Conservation (phyloP, 2,797 vertebrate genomes). For the Anguilla pacifica region DNA sequence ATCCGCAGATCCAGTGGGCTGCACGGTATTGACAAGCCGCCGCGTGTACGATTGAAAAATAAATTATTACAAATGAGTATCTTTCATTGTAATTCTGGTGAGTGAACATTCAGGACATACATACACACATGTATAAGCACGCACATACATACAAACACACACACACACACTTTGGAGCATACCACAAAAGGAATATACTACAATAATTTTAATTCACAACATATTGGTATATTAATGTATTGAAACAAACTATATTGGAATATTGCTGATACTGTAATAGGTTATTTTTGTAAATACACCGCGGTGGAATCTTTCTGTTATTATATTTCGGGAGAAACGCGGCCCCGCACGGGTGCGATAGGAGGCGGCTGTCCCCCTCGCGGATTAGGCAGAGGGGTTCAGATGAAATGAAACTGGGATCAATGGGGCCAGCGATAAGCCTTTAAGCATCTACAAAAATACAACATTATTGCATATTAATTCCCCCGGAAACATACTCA, state of each 20-base stretch:
- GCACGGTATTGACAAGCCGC: neutral
- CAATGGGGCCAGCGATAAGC: slow-evolving; percentile 44
- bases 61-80: neutral
- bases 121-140: neutral
- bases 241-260: too few relatives aligned
- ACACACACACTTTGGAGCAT: too few relatives aligned
- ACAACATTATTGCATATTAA: slow-evolving; percentile 51
- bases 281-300: too few relatives aligned
- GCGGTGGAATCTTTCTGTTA: too few relatives aligned
- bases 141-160: too few relatives aligned
- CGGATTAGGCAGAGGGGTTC: slow-evolving; percentile 47
- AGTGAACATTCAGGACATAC: neutral
- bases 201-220: too few relatives aligned
- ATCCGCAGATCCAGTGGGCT: neutral
- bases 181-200: too few relatives aligned
- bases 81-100: neutral
- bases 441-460: slow-evolving; percentile 47
- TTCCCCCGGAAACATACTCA: slow-evolving; percentile 53
- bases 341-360: neutral
- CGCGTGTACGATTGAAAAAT: neutral
- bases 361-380: slow-evolving; percentile 15
- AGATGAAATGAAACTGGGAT: slow-evolving; percentile 51
- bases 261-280: too few relatives aligned
- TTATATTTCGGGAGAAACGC: neutral
- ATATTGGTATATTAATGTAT: too few relatives aligned